Percentiles rank a stretch among this genome's conserved stretches.
Evolutionary conservation across 1,140 invertebrate species (phyloP).

Genomic region (Listronotus oregonensis): DNA sequence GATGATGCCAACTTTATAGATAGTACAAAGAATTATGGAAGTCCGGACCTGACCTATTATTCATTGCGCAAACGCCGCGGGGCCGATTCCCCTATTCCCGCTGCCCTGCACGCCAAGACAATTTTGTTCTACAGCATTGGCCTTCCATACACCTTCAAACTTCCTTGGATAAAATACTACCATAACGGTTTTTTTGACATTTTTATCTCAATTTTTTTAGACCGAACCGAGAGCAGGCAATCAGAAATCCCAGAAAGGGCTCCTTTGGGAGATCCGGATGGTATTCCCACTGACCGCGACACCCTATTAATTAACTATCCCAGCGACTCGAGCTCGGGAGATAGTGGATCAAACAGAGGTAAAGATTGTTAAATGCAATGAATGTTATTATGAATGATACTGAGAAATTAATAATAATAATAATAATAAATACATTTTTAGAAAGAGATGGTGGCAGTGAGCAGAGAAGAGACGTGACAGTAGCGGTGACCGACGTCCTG

Average conservation of each 20-base stretch:
- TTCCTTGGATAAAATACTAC: too few species aligned
- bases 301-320: conserved; percentile 16
- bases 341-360: conserved; percentile 25
- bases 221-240: not conserved
- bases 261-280: not conserved
- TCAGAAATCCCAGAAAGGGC: conserved; percentile 6
- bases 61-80: too few species aligned
- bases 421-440: not conserved
- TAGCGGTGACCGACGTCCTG: conserved; percentile 18
- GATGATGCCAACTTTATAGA: too few species aligned
- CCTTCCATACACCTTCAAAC: too few species aligned
- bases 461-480: not conserved
- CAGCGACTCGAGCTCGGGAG: conserved; percentile 27
- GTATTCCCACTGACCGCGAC: not conserved
- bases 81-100: too few species aligned
- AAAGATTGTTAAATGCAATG: not conserved
- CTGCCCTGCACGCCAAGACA: too few species aligned
- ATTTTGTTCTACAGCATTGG: too few species aligned
- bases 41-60: too few species aligned
- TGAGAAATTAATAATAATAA: too few species aligned
- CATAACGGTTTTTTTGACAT: too few species aligned
- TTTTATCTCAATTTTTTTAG: not conserved
- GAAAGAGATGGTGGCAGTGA: conserved; percentile 2
- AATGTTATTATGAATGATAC: too few species aligned
- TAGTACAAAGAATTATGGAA: too few species aligned